phyloP scores from a whole-genome alignment of 2,888 invertebrate species.

The Rotaria sp. region DNA sequence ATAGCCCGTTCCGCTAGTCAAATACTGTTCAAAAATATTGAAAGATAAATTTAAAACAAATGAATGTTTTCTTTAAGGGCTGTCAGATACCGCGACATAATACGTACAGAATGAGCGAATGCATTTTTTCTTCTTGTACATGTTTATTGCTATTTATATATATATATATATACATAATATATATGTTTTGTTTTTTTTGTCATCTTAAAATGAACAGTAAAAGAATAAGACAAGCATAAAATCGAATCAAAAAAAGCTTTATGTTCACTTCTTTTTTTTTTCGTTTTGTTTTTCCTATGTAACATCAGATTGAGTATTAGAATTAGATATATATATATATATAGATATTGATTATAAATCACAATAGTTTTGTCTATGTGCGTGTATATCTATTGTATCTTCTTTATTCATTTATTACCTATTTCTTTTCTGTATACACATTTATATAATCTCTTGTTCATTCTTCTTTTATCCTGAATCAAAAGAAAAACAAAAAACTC shows the following conservation, averaged over 20 bases:
- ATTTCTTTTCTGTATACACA: neutral
- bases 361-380: neutral
- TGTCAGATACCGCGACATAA: neutral
- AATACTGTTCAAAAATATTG: neutral
- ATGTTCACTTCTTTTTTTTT: neutral
- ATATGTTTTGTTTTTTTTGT: neutral
- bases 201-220: neutral
- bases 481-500: neutral
- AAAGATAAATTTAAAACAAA: neutral
- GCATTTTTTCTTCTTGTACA: neutral
- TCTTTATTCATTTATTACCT: neutral
- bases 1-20: neutral
- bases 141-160: neutral
- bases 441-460: neutral
- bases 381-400: neutral
- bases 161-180: neutral
- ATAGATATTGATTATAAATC: neutral
- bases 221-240: neutral
- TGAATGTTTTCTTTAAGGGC: neutral
- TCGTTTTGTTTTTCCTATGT: neutral
- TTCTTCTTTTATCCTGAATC: neutral
- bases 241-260: neutral
- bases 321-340: neutral
- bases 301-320: neutral
- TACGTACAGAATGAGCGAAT: neutral